Base-by-base conservation (phyloP, 2,888 invertebrate genomes). In the Sabellastarte sp. region DNA sequence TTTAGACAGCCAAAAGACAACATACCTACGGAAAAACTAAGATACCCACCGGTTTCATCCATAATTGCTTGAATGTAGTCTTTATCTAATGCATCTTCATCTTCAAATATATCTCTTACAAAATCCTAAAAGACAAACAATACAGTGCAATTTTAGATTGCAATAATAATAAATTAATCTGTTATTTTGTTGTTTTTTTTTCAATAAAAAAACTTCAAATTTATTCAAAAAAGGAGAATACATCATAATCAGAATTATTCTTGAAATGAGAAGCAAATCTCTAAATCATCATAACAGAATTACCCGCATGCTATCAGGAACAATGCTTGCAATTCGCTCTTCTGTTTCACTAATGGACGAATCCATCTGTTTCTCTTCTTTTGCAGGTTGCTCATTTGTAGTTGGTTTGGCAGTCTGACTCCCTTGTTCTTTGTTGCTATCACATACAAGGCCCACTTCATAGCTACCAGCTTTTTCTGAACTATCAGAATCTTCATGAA, bases 31-130 rank as follows among this genome's bases (percentile, higher is more conserved):
- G n/a, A n/a, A n/a, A n/a, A n/a, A n/a, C n/a, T n/a, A n/a, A n/a
- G n/a, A n/a, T n/a, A n/a, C n/a, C 28, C n/a, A 64, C 64, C 4
- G 57, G 57, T 28, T n/a, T 30, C 10, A 4, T 4, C 10, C 41
- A 41, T 41, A 20, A 41, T 41, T 10, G 10, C 10, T 20, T 20
- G 41, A 41, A 41, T 41, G 20, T 20, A 41, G 41, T 41, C 41
- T 41, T 41, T 41, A 41, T 41, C 41, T 15, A 41, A 20, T 41
- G 41, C 41, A 41, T 41, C 41, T 41, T 41, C 41, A 41, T 41
- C 41, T 41, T 41, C 41, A 41, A 41, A 41, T 41, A 41, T 41
- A 20, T 41, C 41, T 10, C 41, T 10, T 41, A 41, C 41, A 41
- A 41, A 41, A 41, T 41, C 41, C 41, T 41, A 20, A 10, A 41